Evolutionary conservation across 2,888 invertebrate species (phyloP), one percentile per base, ranked within the genome.

Genomic region (Villa cingulata): DNA sequence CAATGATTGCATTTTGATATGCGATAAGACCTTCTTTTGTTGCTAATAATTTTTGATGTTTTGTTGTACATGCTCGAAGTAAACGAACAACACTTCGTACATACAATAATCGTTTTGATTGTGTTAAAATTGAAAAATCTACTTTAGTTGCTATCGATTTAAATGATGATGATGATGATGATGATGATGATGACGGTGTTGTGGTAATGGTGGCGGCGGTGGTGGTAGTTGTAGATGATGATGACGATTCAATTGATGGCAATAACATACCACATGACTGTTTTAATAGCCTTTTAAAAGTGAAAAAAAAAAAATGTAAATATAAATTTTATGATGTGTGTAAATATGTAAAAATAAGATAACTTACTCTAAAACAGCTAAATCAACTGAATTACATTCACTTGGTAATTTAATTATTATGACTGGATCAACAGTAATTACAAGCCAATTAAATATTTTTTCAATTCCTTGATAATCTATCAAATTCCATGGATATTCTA

Each of bases 391-490:
- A 55, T 74, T 70, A 48, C 68, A 71, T 48, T 68, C 66, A 2
- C 60, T 53, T 51, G 73, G 73, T 29, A 68, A 60, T 56, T 69
- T 70, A 19, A 85, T 68, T 32, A 84, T 73, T 49, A 83, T 81
- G 45, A 74, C 70, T 0, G 83, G 78, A 65, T 86, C 83, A 57
- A 80, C 79, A 51, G 79, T 79, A 72, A 79, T 78, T 10, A 84
- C 75, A 56, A 82, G 80, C 84, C 85, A 85, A 61, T 81, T 81
- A 55, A 82, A 72, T 34, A 83, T 73, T 48, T 77, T 74, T 58
- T 83, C 80, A 56, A 80, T 77, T 32, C 74, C 72, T 19, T 65
- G 61, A 15, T 77, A 73, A 50, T 81, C 81, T 4, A 83, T 67
- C 37, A 76, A 61, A 51, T 76, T 70, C 84, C 84, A 84, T 2